Evolutionary conservation across 2,888 invertebrate genomes (phyloP).

Genomic region (Lamellibrachia satsuma): DNA sequence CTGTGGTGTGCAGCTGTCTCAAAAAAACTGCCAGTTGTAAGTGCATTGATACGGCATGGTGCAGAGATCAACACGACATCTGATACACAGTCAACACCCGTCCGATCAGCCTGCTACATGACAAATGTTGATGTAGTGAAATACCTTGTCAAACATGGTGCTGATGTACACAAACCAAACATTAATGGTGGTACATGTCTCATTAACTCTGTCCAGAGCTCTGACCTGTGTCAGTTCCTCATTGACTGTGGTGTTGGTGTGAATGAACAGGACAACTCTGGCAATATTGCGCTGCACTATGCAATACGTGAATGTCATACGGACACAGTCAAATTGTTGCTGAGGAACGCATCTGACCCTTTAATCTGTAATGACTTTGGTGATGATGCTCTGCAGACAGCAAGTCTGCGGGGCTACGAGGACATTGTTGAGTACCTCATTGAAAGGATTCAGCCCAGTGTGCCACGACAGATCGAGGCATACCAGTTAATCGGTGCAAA

Average conservation of each 20-base stretch:
- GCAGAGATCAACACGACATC: conserved; percentile 87
- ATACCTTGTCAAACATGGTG: conserved; percentile 56
- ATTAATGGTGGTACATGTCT: conserved; percentile 92
- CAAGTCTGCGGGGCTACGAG: conserved; percentile 77
- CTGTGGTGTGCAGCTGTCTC: conserved; percentile 92
- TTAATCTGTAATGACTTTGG: conserved; percentile 80
- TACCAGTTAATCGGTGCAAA: conserved; percentile 89
- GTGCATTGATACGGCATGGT: conserved; percentile 80
- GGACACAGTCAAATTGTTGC: conserved; percentile 83
- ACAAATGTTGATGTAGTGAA: conserved; percentile 55
- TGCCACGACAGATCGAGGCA: conserved; percentile 82
- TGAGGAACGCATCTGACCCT: conserved; percentile 78
- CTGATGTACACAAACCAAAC: conserved; percentile 79
- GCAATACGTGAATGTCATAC: conserved; percentile 78
- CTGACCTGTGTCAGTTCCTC: conserved; percentile 81
- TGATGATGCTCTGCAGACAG: conserved; percentile 88
- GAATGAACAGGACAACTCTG: conserved; percentile 87
- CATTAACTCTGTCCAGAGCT: conserved; percentile 91
- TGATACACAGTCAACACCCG: conserved; percentile 84
- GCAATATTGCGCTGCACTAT: conserved; percentile 88
- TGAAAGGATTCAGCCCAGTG: conserved; percentile 72
- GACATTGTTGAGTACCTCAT: conserved; percentile 73
- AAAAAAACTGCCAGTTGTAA: conserved; percentile 80
- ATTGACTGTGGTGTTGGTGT: conserved; percentile 82
- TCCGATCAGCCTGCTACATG: conserved; percentile 92